Base-by-base conservation (phyloP, 2,797 vertebrate genomes). In the Pipistrellus nathusii region DNA sequence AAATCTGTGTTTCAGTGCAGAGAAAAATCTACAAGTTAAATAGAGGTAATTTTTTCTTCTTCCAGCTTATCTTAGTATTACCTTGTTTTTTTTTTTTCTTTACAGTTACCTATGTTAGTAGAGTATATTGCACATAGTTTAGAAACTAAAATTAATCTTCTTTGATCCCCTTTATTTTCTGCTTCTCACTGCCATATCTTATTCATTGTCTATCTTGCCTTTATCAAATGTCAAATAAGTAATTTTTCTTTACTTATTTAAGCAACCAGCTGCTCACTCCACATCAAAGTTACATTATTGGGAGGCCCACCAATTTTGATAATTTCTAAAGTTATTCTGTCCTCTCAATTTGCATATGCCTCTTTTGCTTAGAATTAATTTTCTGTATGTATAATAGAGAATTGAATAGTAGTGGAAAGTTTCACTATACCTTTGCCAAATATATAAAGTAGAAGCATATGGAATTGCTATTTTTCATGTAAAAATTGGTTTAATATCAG, bases 321-420 rank as follows among this genome's bases (percentile, higher is more conserved):
- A 62, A 80, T 87, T 91, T 27, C 10, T 23, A 78, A 86, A 80
- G 13, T 59, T 90, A 87, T 68, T 27, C 44, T 82, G 8, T 10
- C 76, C 4, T 77, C 10, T 17, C 71, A 62, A 44, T 51, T 85
- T 94, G 6, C 48, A 27, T 71, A 73, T 76, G 91, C 15, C 4
- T 12, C 7, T 87, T n/a, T 46, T 90, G 95, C 68, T 96, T 95
- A 85, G 21, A 95, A 91, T 94, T 95, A 85, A 27, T 69, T 90
- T 96, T 93, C 90, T 35, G 84, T 72, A 75, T 48, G 81, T 35
- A 76, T 90, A 93, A 10, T 92, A 69, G 66, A 53, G 72, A 93
- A 91, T 96, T 96, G 87, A 94, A 82, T 91, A 92, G 93, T 96
- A 94, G 41, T 85, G 51, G 17, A 95, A 96, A 89, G 30, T 91